phyloP scores from a whole-genome alignment of 1,140 invertebrate genomes.

The Procambarus virginalis region DNA sequence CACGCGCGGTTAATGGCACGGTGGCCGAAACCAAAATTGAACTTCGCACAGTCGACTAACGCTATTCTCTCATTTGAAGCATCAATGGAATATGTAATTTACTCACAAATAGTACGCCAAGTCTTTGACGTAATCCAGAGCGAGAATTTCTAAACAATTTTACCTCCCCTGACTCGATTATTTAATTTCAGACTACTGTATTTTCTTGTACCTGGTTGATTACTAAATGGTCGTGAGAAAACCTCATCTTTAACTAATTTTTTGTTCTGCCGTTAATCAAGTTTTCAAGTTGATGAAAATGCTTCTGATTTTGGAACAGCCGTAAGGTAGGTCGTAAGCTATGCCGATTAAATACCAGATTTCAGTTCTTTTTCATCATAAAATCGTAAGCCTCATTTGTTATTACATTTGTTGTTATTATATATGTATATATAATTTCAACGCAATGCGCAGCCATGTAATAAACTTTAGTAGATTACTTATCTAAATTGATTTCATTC shows the following conservation, averaged over 20 bases:
- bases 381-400: background rate
- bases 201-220: background rate
- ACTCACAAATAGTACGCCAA: background rate
- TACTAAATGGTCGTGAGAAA: background rate
- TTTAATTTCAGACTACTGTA: background rate
- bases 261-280: background rate
- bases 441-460: too few species aligned
- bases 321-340: too few species aligned
- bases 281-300: background rate
- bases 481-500: too few species aligned
- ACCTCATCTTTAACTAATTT: background rate
- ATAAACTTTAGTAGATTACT: too few species aligned
- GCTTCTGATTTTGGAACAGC: background rate
- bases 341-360: background rate
- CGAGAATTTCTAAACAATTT: background rate
- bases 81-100: slow-evolving; percentile 8
- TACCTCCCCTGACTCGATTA: too few species aligned
- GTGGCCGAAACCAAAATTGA: background rate
- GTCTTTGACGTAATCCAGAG: background rate
- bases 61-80: slow-evolving; percentile 4
- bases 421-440: too few species aligned
- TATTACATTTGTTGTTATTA: background rate
- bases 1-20: background rate
- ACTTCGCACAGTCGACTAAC: background rate
- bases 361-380: background rate